A percentile compares a stretch with the other conserved stretches of the same genome.
Conservation (phyloP, 2,797 vertebrate genomes). For the Anomalospiza imberbis region DNA sequence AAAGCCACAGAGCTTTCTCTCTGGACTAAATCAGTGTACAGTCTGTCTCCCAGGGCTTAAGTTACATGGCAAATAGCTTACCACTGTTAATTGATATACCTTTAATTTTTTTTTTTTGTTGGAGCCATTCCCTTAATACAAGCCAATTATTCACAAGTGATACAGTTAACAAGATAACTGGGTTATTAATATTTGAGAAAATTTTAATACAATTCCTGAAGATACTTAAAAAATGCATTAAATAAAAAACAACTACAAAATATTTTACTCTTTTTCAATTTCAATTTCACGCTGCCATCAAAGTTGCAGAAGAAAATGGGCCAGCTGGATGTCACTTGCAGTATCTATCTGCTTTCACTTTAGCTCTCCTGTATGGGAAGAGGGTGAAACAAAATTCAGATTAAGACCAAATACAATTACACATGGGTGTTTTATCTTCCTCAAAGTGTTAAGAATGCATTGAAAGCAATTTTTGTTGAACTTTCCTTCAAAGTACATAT, state of each 20-base stretch:
- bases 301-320: neutral
- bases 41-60: neutral
- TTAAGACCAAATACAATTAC: neutral
- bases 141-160: neutral
- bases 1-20: neutral
- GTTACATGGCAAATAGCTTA: neutral
- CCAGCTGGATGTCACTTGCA: slow-evolving; percentile 84
- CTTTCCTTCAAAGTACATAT: neutral
- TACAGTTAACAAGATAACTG: neutral
- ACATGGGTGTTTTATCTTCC: neutral
- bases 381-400: slow-evolving; percentile 1
- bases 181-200: neutral
- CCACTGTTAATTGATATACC: neutral
- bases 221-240: neutral
- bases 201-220: neutral
- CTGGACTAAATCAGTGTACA: neutral
- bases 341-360: slow-evolving; percentile 96
- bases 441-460: neutral
- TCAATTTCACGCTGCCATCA: neutral
- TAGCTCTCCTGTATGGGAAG: slow-evolving; percentile 83
- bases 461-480: neutral
- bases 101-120: neutral
- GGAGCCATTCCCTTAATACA: neutral
- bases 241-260: slow-evolving; percentile 42
- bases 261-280: neutral